A percentile compares a stretch with the other conserved stretches of the same genome.
These are phyloP conservation scores for Trachelus troglodyta DNA, from an alignment of 2,888 invertebrate species.

Conservation along the genomic window DNA sequence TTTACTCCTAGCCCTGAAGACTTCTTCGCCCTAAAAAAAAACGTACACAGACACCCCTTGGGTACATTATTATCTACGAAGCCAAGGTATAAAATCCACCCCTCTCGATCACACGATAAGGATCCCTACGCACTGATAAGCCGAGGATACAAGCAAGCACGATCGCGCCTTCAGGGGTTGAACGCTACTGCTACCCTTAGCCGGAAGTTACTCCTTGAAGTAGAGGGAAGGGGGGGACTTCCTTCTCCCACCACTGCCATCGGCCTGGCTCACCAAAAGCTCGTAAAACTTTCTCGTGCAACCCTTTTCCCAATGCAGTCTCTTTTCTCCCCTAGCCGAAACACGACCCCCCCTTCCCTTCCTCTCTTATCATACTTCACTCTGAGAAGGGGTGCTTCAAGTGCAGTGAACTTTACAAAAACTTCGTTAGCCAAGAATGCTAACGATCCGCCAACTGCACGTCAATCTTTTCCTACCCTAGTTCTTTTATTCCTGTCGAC, in stretches of 20 bases:
- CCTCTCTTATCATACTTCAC: not conserved
- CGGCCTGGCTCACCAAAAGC: not conserved
- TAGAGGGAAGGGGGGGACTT: not conserved
- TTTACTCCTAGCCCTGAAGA: not conserved
- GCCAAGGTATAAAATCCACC: not conserved
- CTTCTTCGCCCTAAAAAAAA: not conserved
- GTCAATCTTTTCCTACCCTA: not conserved
- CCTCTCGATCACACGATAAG: not conserved
- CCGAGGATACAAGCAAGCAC: not conserved
- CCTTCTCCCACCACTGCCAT: not conserved
- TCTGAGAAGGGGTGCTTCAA: conserved; percentile 25
- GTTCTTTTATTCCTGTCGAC: not conserved
- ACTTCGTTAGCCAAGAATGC: conserved; percentile 56
- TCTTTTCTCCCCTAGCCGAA: not conserved
- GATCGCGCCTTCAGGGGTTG: not conserved
- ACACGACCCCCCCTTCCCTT: not conserved
- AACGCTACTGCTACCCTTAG: not conserved
- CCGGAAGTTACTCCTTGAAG: not conserved
- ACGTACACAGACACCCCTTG: not conserved
- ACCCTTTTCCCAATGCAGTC: not conserved
- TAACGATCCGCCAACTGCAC: conserved; percentile 42
- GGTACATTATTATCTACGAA: conserved; percentile 23
- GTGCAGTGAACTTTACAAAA: conserved; percentile 52
- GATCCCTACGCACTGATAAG: not conserved
- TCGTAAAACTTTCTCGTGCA: not conserved